Conservation (phyloP, 2,797 vertebrate genomes). For the Onychomys leucogaster region DNA sequence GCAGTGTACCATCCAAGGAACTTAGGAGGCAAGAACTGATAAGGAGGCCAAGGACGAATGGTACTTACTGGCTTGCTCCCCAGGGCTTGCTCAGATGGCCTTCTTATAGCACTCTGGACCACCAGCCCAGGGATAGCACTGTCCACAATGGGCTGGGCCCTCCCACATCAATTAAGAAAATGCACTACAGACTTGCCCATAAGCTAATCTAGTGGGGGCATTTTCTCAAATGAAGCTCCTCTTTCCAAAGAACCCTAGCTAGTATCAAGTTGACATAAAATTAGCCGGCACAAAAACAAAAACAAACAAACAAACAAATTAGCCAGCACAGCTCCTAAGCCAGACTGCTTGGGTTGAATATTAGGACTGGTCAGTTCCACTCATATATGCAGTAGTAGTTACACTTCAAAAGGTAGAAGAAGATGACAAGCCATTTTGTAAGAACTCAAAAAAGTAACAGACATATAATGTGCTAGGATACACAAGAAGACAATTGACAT, state of each 20-base stretch:
- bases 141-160: neutral
- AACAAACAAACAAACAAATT: too few relatives aligned
- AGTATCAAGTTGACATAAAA: neutral
- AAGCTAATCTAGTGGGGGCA: neutral
- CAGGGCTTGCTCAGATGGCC: neutral
- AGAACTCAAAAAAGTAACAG: neutral
- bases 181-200: neutral
- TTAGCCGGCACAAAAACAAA: too few relatives aligned
- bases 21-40: neutral
- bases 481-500: neutral
- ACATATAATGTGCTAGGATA: neutral
- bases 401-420: neutral
- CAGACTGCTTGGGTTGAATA: neutral
- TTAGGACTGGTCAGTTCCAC: neutral
- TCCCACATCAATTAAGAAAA: neutral
- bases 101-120: neutral
- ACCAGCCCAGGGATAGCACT: too few relatives aligned
- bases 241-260: neutral
- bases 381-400: neutral
- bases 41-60: neutral
- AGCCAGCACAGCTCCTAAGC: neutral
- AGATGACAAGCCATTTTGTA: neutral
- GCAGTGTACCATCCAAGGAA: neutral
- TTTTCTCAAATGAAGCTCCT: neutral
- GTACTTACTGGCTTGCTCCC: neutral